Evolutionary conservation across 2,888 invertebrate species (phyloP), one percentile per base, ranked within the genome.

Genomic region (Morpho deidamia): DNA sequence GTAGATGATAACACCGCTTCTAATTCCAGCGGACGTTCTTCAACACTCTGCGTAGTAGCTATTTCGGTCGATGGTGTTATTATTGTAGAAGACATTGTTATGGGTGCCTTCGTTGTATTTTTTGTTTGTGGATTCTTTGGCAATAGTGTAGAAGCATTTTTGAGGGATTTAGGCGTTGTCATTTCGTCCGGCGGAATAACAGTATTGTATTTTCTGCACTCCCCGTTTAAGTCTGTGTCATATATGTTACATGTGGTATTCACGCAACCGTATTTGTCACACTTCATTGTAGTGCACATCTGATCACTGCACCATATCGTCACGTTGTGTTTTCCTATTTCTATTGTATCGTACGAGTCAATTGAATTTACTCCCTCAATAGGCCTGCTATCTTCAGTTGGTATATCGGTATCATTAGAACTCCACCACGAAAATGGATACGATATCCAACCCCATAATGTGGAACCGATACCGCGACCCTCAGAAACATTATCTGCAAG

Each of bases 251-350:
- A 90, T 7, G 85, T 83, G 40, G 78, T 67, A 53, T 86, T 87
- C 8, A 63, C 72, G 64, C 90, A 90, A 7, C 78, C 77, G 11
- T 64, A 66, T 53, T 68, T 76, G 55, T 82, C 76, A 61, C 90
- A 89, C 60, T 76, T 83, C 76, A 80, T 80, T 7, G 84, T 89
- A 2, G 82, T 90, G 60, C 90, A 90, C 4, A 79, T 89, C 68
- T 90, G 90, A 40, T 89, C 88, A 66, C 86, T 82, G 64, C 90
- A 90, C 81, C 78, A 83, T 9, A 89, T 77, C 1, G 84, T 83
- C 2, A 88, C 77, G 60, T 84, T 87, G 38, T 73, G 78, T 47
- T 70, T 79, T 7, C 71, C 74, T 33, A 86, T 70, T 56, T 80
- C 77, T 55, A 79, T 69, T 55, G 69, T 68, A 38, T 77, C 74